Percentiles rank a stretch among this genome's conserved stretches.
phyloP scores from a whole-genome alignment of 2,888 invertebrate genomes.

The Neoascia interrupta region DNA sequence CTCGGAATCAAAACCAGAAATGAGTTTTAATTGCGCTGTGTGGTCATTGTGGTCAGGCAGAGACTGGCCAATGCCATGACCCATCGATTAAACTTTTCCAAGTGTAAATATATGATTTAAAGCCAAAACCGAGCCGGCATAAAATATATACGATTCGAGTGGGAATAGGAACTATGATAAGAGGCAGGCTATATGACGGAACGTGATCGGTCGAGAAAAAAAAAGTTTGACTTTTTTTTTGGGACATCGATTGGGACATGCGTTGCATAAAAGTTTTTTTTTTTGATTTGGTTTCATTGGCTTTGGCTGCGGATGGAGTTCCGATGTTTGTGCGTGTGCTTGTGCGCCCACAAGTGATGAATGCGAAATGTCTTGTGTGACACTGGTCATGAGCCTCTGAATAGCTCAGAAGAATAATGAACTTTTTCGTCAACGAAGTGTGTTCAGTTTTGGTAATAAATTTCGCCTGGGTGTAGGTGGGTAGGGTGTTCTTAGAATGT shows the following conservation, averaged over 20 bases:
- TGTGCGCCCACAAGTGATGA: slow-evolving; percentile 23
- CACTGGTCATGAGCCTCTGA: slow-evolving; percentile 52
- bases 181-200: background rate
- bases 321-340: slow-evolving; percentile 20
- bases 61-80: slow-evolving; percentile 27
- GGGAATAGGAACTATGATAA: no score
- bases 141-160: no score
- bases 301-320: no score
- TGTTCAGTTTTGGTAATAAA: slow-evolving; percentile 12
- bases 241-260: slow-evolving; percentile 39
- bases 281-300: slow-evolving; percentile 20
- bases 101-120: slow-evolving; percentile 26
- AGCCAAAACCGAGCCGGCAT: background rate
- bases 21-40: slow-evolving; percentile 12
- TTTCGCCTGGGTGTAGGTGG: background rate
- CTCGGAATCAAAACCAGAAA: slow-evolving; percentile 26
- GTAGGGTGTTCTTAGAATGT: background rate
- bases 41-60: background rate
- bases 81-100: slow-evolving; percentile 26
- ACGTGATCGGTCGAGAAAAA: slow-evolving; percentile 18
- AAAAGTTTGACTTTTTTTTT: slow-evolving; percentile 31
- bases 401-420: slow-evolving; percentile 53
- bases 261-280: slow-evolving; percentile 37
- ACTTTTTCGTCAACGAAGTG: slow-evolving; percentile 23
- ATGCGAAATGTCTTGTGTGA: slow-evolving; percentile 51